Conservation (phyloP, 2,113 vertebrate species). For the Varanus komodoensis region DNA sequence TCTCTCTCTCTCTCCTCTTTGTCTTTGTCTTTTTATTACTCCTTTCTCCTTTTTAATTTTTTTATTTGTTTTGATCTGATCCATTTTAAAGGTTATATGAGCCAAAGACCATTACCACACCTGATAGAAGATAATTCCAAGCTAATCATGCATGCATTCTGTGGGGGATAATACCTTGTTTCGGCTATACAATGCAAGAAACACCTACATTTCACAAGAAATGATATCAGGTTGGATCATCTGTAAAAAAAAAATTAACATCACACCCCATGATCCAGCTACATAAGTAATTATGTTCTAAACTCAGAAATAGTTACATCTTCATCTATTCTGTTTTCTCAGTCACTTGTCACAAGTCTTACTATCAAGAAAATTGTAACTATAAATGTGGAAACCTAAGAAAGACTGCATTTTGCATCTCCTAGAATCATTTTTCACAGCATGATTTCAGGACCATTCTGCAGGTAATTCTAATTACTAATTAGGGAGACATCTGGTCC, state of each 20-base stretch:
- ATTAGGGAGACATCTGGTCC: conserved; percentile 31
- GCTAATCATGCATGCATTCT: not conserved
- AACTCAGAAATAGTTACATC: not conserved
- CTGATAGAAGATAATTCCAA: not conserved
- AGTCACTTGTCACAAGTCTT: not conserved
- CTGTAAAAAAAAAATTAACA: not conserved
- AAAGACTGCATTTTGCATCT: conserved; percentile 1
- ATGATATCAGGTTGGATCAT: not conserved
- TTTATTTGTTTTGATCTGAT: not conserved
- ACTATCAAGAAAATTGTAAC: conserved; percentile 2
- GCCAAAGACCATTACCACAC: not conserved
- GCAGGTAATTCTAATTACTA: conserved; percentile 42
- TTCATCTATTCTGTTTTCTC: conserved; percentile 12
- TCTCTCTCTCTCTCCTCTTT: too few species aligned
- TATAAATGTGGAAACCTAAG: conserved; percentile 15
- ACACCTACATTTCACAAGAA: not conserved
- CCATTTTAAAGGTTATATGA: not conserved
- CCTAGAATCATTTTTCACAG: conserved; percentile 39
- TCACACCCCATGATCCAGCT: not conserved
- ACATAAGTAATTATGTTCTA: not conserved
- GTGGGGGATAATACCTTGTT: not conserved
- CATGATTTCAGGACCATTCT: conserved; percentile 38
- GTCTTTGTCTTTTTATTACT: too few species aligned
- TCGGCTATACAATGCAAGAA: not conserved
- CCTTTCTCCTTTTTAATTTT: too few species aligned